phyloP scores from a whole-genome alignment of 2,888 invertebrate species.

The Lissocephala sabroskyi region DNA sequence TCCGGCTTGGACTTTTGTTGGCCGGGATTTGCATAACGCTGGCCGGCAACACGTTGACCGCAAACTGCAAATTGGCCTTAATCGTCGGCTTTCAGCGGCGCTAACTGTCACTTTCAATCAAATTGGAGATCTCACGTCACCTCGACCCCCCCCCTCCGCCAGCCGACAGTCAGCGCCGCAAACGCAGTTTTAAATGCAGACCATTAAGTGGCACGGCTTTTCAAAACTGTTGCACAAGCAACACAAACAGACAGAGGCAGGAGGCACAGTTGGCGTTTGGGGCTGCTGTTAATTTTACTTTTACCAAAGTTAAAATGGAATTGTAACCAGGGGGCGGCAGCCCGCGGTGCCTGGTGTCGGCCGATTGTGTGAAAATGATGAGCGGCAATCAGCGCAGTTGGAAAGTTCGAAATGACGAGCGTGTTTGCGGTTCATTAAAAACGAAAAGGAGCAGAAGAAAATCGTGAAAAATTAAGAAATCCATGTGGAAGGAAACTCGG shows the following conservation, averaged over 20 bases:
- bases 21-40: too few relatives aligned
- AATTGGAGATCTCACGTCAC: constrained; percentile 4
- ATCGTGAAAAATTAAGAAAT: too few relatives aligned
- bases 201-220: constrained; percentile 42
- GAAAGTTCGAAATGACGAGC: background rate
- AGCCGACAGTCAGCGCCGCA: background rate
- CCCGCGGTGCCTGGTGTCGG: background rate
- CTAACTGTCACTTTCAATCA: constrained; percentile 44
- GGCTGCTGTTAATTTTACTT: background rate
- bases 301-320: background rate
- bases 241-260: constrained; percentile 15
- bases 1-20: too few relatives aligned
- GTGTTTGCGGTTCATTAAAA: too few relatives aligned
- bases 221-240: constrained; percentile 43
- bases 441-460: background rate
- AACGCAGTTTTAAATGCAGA: constrained; percentile 33
- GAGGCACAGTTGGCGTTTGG: background rate
- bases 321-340: constrained; percentile 1
- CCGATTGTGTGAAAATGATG: background rate
- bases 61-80: constrained; percentile 45
- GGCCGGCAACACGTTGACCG: constrained; percentile 22
- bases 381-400: too few relatives aligned
- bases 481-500: too few relatives aligned
- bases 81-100: constrained; percentile 31
- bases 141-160: constrained; percentile 8